Evolutionary conservation across 2,797 vertebrate species (phyloP).

Genomic region (Sebastes minor): DNA sequence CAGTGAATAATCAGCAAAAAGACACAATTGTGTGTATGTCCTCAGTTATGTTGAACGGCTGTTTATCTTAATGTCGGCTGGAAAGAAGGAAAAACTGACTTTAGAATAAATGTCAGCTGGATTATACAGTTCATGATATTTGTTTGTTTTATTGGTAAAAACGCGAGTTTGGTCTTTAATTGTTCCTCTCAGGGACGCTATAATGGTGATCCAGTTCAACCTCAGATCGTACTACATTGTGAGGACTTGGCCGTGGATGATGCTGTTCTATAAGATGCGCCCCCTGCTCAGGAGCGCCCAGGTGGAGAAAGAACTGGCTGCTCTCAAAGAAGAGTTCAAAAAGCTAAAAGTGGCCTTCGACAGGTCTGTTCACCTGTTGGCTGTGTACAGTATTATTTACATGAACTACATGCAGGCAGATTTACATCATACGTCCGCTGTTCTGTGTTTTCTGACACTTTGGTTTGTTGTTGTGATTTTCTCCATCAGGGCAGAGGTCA

Average conservation of each 20-base stretch:
- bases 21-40: not conserved
- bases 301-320: slow-evolving; percentile 87
- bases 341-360: slow-evolving; percentile 82
- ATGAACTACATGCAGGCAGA: not conserved
- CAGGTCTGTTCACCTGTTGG: slow-evolving; percentile 26
- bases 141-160: not conserved
- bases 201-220: slow-evolving; percentile 92
- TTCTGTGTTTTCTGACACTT: not conserved
- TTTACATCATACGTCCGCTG: not conserved
- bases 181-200: slow-evolving; percentile 76
- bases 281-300: slow-evolving; percentile 91
- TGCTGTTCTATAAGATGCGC: slow-evolving; percentile 86
- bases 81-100: not conserved
- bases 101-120: not conserved
- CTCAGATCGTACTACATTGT: slow-evolving; percentile 90
- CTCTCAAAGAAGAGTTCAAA: slow-evolving; percentile 79
- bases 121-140: too few species aligned
- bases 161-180: not conserved
- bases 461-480: not conserved
- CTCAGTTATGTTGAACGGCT: not conserved
- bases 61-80: too few species aligned
- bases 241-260: slow-evolving; percentile 93
- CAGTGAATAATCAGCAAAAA: not conserved
- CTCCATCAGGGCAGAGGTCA: slow-evolving; percentile 81
- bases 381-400: not conserved